Conservation (phyloP, 2,888 invertebrate species). For the Aspidiotus rigidus region DNA sequence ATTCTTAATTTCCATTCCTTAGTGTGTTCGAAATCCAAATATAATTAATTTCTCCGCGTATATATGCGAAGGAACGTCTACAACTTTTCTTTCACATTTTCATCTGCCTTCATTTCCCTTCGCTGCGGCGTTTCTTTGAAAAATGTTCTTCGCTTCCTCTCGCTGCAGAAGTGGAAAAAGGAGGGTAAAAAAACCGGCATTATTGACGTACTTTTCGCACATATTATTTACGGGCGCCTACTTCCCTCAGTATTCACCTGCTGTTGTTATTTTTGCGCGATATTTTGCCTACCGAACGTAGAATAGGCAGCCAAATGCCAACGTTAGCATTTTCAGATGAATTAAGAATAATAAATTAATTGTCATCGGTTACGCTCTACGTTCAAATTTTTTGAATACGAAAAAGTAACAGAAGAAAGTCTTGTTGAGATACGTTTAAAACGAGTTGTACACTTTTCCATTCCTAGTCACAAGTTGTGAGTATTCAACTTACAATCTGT, state of each 20-base stretch:
- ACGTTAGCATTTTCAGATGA: too few species aligned
- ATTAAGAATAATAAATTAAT: too few species aligned
- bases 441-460: too few species aligned
- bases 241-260: neutral
- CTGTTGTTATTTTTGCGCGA: neutral
- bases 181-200: slow-evolving; percentile 6
- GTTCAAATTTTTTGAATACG: too few species aligned
- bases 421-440: too few species aligned
- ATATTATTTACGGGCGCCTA: too few species aligned
- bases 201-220: slow-evolving; percentile 1
- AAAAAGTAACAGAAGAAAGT: too few species aligned
- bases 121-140: slow-evolving; percentile 5
- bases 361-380: too few species aligned
- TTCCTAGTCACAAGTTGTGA: too few species aligned
- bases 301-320: neutral
- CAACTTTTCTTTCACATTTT: slow-evolving; percentile 33
- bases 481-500: too few species aligned
- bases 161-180: neutral
- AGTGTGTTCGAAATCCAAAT: slow-evolving; percentile 37
- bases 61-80: slow-evolving; percentile 35
- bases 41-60: slow-evolving; percentile 36
- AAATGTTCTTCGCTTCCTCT: slow-evolving; percentile 6
- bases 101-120: slow-evolving; percentile 26
- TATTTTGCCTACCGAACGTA: neutral
- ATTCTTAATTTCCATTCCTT: slow-evolving; percentile 37